Evolutionary conservation across 2,113 vertebrate species (phyloP), one percentile per base, ranked within the genome.

Genomic region (Ptychochromis oligacanthus): DNA sequence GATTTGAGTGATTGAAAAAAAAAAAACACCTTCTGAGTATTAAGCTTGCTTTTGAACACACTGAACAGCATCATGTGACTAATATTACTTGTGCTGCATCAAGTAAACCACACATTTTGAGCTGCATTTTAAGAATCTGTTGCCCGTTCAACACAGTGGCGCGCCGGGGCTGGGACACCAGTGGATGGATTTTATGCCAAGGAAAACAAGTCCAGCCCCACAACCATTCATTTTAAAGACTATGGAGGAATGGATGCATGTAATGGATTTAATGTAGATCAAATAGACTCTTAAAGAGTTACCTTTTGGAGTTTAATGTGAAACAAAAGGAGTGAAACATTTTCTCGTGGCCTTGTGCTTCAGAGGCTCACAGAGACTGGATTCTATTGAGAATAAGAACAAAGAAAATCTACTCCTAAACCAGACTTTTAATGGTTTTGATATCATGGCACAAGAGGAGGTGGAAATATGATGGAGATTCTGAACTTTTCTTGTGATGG

Each of bases 111-210:
- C 82, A 36, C 56, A 43, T 67, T 82, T 80, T 76, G 75, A 76
- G n/a, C 57, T 89, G 62, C 43, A 56, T 79, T 80, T 81, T 76
- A 46, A 76, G 75, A 87, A 59, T 61, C 43, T 76, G 64, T 87
- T 79, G 55, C 22, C 40, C 80, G 64, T 83, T 86, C 55, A 72
- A 82, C 79, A 64, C 43, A 49, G 17, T 46, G 13, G 60, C 78
- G 82, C 82, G 36, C 65, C 57, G 75, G 77, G 57, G 58, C 56
- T 65, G 79, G 79, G 81, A 83, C 72, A 87, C 72, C 79, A 81
- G 79, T 36, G 59, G 86, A 81, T 87, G 90, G 85, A 91, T 87
- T 87, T 86, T 80, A 91, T 86, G 92, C 91, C 91, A 93, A 89
- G 92, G 88, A 91, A 84, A 81, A 59, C 55, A 78, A 81, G 49